Evolutionary conservation across 1,140 invertebrate genomes (phyloP), one percentile per base, ranked within the genome.

Genomic region (Vanessa atalanta): DNA sequence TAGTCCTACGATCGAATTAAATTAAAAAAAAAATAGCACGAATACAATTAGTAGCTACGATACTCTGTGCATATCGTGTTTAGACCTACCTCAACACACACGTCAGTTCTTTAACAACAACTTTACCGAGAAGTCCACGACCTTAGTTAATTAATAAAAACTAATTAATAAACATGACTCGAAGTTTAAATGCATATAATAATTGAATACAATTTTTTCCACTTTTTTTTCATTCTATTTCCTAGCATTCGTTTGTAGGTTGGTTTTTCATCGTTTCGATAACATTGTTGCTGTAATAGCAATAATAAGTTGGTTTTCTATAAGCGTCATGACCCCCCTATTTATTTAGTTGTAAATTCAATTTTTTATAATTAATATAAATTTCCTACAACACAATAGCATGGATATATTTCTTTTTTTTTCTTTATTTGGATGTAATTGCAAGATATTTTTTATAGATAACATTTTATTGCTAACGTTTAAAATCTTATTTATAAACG

Each of bases 61-160:
- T 78, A 79, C 66, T 75, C 79, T 81, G 65, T 75, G 65, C 63
- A 67, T 64, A 20, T 64, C 65, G 75, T 78, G 75, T 72, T 60
- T 64, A 23, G 79, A 78, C 81, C 81, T 83, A 75, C 81, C 81
- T 37, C 81, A 81, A 83, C 68, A 69, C 12, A 53, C 72, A 66
- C 57, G 70, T 77, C 7, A 71, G 60, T 51, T 65, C 50, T 48
- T 47, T 65, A 71, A 47, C n/a, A 72, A 47, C 53, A 50, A 3
- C 43, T 57, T 70, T 77, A 81, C 70, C 66, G 66, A 69, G 77
- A 81, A 79, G 74, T 77, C 64, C 75, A 75, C 74, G 70, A 79
- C 72, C 70, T 76, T 80, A 70, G 37, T 71, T 70, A 76, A 72
- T 67, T 73, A 68, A 69, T 63, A 63, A 63, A 69, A 51, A 8